Base-by-base conservation (phyloP, 35 echinoderm and acorn worm species). In the Anneissia japonica region DNA sequence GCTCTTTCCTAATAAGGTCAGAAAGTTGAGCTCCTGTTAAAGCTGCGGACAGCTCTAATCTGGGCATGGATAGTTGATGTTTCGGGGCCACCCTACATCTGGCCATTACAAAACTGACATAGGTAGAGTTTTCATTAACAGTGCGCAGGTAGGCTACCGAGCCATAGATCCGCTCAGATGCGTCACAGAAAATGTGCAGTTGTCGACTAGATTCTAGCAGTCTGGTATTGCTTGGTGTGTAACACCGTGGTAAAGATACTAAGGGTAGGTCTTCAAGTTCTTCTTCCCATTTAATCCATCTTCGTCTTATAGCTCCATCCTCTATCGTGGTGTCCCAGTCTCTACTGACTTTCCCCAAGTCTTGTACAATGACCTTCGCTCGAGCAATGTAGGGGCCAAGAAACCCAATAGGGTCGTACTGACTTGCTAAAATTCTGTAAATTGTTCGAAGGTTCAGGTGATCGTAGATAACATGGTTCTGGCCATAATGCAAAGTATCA, bases 31-130 rank as follows among this genome's bases (percentile, higher is more conserved):
- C 73, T 39, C 64, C 73, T 73, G 28, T 7, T 23, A 73, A 5
- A 6, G 82, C 82, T 72, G 82, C 82, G 12, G 12, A 46, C 0
- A 84, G 82, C 73, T 84, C 82, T 46, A 84, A 35, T 17, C 82
- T 45, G 34, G 82, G 36, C 0, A 87, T 79, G 30, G 32, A 38
- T 12, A 55, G 38, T 79, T 77, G 39, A 21, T 64, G 82, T 32
- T 84, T 40, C 21, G 51, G 51, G 2, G 51, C 51, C 1, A 64
- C 51, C 26, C 51, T 64, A 2, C 51, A 64, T 64, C 26, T 64
- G 5, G 51, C 51, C 19, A 64, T 19, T 23, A 64, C 51, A 26
- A 64, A 64, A 64, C 51, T 64, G 1, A 64, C 1, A 23, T 64
- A 26, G 26, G 21, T 26, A 64, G 1, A 19, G 1, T 23, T 23